These are phyloP conservation scores for Pogonocichla stellata DNA, from an alignment of 2,113 vertebrate species.

Conservation along the genomic window DNA sequence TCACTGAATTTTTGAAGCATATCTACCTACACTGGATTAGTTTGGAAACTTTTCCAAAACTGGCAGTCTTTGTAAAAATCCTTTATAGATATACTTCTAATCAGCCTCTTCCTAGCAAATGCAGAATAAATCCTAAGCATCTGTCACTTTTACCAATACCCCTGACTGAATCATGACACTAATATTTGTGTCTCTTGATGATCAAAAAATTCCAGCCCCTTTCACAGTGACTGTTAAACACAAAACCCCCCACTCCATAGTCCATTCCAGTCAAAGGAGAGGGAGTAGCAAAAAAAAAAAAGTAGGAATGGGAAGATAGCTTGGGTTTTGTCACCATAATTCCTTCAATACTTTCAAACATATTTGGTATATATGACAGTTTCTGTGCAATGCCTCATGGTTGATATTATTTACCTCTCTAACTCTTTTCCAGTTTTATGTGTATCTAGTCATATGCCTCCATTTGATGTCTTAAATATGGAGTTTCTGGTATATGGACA, in stretches of 20 bases:
- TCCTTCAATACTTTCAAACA: not conserved
- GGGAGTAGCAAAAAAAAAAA: not conserved
- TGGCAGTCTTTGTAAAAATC: not conserved
- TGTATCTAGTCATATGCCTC: not conserved
- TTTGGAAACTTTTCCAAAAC: slow-evolving; percentile 10
- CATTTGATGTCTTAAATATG: not conserved
- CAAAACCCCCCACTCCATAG: accelerated
- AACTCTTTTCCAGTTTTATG: not conserved
- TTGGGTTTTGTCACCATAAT: not conserved
- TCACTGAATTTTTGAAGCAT: not conserved
- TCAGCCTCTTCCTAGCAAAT: not conserved
- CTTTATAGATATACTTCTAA: not conserved
- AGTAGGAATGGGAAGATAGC: not conserved
- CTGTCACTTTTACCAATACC: not conserved
- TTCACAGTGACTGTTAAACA: not conserved
- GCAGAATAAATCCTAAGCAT: not conserved
- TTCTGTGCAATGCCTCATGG: not conserved
- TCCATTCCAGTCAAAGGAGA: not conserved
- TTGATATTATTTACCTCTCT: not conserved
- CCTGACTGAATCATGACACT: not conserved
- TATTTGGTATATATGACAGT: not conserved
- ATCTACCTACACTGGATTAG: not conserved
- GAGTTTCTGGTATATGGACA: not conserved
- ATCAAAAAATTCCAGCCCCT: not conserved
- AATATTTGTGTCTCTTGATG: not conserved